Base-by-base conservation (phyloP, 2,888 invertebrate species). In the Drosophila differens region DNA sequence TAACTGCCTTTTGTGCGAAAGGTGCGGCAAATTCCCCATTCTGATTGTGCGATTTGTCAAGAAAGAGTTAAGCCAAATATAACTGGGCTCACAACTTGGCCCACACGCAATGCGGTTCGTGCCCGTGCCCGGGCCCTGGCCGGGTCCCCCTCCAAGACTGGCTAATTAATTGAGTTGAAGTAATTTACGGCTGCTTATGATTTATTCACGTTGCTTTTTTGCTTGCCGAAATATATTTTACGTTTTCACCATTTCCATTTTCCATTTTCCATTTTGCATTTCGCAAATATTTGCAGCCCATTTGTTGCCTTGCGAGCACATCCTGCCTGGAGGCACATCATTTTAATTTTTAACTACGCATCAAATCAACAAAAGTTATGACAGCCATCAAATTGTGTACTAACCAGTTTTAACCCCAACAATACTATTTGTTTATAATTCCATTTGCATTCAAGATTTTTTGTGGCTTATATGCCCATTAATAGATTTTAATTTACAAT, bases 131-230 rank as follows among this genome's bases (percentile, higher is more conserved):
- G n/a, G 10, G 16, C 16, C 47, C 25, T 12, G 9, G 10, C 16
- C 22, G 19, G 28, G 12, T 6, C 4, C 19, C 39, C 19, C 3
- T 35, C 10, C 62, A 51, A 61, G 41, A 57, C 66, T 68, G 41
- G 72, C 81, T 87, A 90, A 91, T 91, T 91, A 91, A 91, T 91
- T 91, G 85, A 89, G 91, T 91, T 89, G 90, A 91, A 89, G 79
- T 85, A 86, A 90, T 85, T 90, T 82, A 62, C 53, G 65, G 61
- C 44, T 44, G 12, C 32, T 62, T 52, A 80, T 80, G 49, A 67
- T 69, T 83, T 80, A 76, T 83, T 80, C 68, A 72, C 59, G 14
- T 59, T 41, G 51, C 39, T 62, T 51, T 65, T 53, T 19, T 52
- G 61, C 51, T 61, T 70, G 63, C 66, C 79, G 12, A 67, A 78